A percentile compares a stretch with the other conserved stretches of the same genome.
phyloP scores from a whole-genome alignment of 2,113 vertebrate species.

The Protobothrops flavoviridis region DNA sequence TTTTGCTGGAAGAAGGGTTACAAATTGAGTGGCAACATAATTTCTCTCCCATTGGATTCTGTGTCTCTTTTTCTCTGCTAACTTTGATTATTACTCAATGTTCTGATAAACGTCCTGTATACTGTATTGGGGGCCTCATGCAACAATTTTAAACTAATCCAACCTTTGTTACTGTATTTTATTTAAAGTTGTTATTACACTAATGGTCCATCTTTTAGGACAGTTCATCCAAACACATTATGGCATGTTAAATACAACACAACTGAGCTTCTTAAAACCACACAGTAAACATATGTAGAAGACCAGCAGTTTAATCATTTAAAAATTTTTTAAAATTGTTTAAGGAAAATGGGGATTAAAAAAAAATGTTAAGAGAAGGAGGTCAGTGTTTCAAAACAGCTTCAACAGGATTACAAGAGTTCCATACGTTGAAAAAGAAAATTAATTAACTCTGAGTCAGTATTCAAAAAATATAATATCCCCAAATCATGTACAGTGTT shows the following conservation, averaged over 20 bases:
- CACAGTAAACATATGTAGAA: background rate
- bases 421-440: background rate
- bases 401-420: background rate
- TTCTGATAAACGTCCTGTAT: background rate
- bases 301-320: background rate
- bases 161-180: background rate
- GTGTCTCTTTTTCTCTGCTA: background rate
- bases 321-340: background rate
- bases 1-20: background rate
- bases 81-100: background rate
- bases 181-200: background rate
- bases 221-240: too few relatives aligned
- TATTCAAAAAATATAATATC: background rate
- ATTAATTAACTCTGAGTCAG: background rate
- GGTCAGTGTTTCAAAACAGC: background rate
- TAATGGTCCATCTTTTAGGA: background rate
- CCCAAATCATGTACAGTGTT: background rate
- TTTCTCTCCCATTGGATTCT: background rate
- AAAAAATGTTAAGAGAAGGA: background rate
- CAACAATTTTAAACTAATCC: background rate
- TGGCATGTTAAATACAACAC: background rate
- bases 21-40: background rate
- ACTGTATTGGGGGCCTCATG: background rate
- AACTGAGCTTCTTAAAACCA: background rate
- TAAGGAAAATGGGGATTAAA: background rate